Evolutionary conservation across 2,797 vertebrate genomes (phyloP).

Genomic region (Hoplostethus mediterraneus): DNA sequence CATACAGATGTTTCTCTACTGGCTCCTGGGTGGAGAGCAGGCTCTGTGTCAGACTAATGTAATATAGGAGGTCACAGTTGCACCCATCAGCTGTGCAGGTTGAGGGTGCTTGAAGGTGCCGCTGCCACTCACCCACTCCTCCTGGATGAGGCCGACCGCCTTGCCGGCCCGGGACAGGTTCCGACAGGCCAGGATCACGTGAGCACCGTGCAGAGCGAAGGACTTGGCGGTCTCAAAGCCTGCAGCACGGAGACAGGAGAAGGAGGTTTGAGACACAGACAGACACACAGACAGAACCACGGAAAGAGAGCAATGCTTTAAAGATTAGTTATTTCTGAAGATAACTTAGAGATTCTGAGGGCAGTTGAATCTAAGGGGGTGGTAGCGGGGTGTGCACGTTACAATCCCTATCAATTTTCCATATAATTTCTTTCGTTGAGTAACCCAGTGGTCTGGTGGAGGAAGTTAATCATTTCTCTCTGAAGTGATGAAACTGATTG

Average conservation of each 20-base stretch:
- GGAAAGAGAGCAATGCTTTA: conserved; percentile 65
- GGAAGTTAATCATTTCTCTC: conserved; percentile 82
- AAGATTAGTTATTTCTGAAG: conserved; percentile 72
- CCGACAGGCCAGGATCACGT: conserved; percentile 94
- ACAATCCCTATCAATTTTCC: conserved; percentile 82
- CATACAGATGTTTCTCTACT: conserved; percentile 12
- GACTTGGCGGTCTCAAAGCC: conserved; percentile 97
- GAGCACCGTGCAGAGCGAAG: conserved; percentile 94
- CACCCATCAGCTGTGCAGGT: too few species aligned
- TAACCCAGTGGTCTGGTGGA: conserved; percentile 77
- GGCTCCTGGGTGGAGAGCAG: neutral
- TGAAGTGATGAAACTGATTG: conserved; percentile 86
- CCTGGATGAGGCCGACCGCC: conserved; percentile 87
- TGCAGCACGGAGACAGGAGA: conserved; percentile 68
- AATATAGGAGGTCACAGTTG: too few species aligned
- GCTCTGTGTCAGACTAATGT: too few species aligned
- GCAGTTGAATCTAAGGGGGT: conserved; percentile 60
- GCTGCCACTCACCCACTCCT: conserved; percentile 92
- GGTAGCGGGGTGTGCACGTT: conserved; percentile 57
- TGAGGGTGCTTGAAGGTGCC: neutral
- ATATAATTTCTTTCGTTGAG: conserved; percentile 79
- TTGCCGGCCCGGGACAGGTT: conserved; percentile 87
- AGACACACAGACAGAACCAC: conserved; percentile 27
- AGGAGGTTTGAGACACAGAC: conserved; percentile 10
- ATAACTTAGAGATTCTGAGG: conserved; percentile 74